These are phyloP conservation scores for Cylas formicarius DNA, from an alignment of 1,140 invertebrate genomes.

Conservation along the genomic window DNA sequence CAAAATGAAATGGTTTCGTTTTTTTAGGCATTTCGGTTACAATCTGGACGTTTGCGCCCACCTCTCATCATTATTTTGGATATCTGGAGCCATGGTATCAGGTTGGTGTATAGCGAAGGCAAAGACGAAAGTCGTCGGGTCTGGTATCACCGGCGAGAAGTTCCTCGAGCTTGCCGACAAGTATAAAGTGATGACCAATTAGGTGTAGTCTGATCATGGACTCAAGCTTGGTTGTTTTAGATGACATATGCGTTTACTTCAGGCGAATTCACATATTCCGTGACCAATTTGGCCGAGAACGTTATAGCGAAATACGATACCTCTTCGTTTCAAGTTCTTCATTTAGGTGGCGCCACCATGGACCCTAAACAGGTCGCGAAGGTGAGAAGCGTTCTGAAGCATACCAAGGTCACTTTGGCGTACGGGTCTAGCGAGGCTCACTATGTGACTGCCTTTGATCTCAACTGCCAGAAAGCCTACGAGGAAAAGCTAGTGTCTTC, in stretches of 20 bases:
- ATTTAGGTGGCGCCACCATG: conserved; percentile 38
- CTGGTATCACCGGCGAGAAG: conserved; percentile 36
- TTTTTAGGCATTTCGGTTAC: no score
- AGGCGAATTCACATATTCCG: conserved; percentile 30
- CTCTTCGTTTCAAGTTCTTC: conserved; percentile 33
- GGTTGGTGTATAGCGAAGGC: conserved; percentile 27
- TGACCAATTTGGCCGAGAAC: conserved; percentile 35
- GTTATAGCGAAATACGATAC: conserved; percentile 34
- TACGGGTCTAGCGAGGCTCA: conserved; percentile 43
- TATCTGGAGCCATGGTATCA: conserved; percentile 13
- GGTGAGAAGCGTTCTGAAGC: conserved; percentile 35
- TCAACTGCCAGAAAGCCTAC: conserved; percentile 10
- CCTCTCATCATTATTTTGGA: conserved; percentile 21
- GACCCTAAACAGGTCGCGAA: conserved; percentile 28
- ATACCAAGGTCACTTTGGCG: conserved; percentile 34
- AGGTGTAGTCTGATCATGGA: no score
- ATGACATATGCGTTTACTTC: conserved; percentile 30
- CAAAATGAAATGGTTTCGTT: no score
- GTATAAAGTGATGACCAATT: conserved; percentile 39
- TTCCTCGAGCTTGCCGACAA: conserved; percentile 38
- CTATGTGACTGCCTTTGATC: conserved; percentile 19
- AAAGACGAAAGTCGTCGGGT: conserved; percentile 29
- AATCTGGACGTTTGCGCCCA: conserved; percentile 2
- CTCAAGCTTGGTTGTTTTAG: no score
- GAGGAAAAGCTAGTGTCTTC: conserved; percentile 34